Conservation (phyloP, 2,888 invertebrate genomes). For the Ischnura elegans region DNA sequence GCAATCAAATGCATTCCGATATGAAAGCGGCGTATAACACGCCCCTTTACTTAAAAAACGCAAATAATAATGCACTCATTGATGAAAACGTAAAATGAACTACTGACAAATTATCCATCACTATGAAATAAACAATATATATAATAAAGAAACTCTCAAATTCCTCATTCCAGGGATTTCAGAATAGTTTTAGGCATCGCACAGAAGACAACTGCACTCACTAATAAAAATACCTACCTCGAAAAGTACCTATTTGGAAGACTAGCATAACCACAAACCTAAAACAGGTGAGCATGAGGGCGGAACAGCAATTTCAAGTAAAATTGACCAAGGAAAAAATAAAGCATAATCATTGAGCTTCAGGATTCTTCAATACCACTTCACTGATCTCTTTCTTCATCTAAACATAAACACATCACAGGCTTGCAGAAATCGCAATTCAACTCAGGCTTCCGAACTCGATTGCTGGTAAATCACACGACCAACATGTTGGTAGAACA, state of each 20-base stretch:
- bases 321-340: slow-evolving; percentile 32
- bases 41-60: not conserved
- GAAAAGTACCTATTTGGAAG: slow-evolving; percentile 57
- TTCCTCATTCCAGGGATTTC: not conserved
- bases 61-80: not conserved
- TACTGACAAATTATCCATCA: not conserved
- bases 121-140: not conserved
- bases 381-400: slow-evolving; percentile 38
- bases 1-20: not conserved
- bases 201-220: slow-evolving; percentile 13
- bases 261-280: slow-evolving; percentile 59
- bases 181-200: not conserved
- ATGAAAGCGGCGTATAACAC: not conserved
- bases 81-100: not conserved
- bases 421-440: slow-evolving; percentile 39
- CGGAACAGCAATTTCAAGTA: slow-evolving; percentile 52
- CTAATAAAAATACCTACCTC: slow-evolving; percentile 51
- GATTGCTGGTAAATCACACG: slow-evolving; percentile 46
- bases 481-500: slow-evolving; percentile 41
- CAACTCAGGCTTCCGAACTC: too few species aligned
- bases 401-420: slow-evolving; percentile 49
- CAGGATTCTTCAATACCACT: slow-evolving; percentile 54
- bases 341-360: slow-evolving; percentile 41
- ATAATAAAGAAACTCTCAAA: not conserved
- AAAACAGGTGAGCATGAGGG: slow-evolving; percentile 57